Evolutionary conservation across 2,113 vertebrate species (phyloP).

Genomic region (Peucedramus taeniatus): DNA sequence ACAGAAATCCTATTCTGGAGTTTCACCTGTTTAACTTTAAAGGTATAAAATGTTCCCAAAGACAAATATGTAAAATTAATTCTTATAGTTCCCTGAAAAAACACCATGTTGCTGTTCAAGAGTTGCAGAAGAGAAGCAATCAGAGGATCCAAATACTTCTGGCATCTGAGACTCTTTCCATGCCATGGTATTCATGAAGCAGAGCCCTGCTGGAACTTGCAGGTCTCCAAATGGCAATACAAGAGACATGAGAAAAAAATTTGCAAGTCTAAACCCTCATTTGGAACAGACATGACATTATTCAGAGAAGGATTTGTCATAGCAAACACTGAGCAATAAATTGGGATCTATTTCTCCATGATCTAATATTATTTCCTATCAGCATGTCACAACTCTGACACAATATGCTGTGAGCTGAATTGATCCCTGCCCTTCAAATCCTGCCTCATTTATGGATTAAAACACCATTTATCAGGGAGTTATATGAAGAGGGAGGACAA

Average conservation of each 20-base stretch:
- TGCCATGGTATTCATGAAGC: neutral
- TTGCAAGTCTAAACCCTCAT: constrained; percentile 39
- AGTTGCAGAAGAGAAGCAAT: neutral
- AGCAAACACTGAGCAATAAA: constrained; percentile 1
- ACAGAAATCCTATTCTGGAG: neutral
- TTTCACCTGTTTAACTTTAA: neutral
- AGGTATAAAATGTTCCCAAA: neutral
- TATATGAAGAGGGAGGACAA: neutral
- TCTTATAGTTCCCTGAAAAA: neutral
- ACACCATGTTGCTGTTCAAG: neutral
- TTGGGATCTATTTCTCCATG: neutral
- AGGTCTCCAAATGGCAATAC: constrained; percentile 21
- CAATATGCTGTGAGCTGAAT: neutral
- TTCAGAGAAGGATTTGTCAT: neutral
- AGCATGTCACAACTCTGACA: neutral
- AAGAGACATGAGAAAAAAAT: neutral
- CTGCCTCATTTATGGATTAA: neutral
- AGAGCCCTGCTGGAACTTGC: neutral
- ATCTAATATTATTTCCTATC: neutral
- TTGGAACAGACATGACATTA: neutral
- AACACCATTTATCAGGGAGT: neutral
- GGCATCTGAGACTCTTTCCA: neutral
- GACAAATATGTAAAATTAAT: neutral
- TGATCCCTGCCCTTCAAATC: neutral
- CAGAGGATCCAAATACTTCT: neutral